Conservation (phyloP, 2,113 vertebrate genomes). For the Saccopteryx leptura region DNA sequence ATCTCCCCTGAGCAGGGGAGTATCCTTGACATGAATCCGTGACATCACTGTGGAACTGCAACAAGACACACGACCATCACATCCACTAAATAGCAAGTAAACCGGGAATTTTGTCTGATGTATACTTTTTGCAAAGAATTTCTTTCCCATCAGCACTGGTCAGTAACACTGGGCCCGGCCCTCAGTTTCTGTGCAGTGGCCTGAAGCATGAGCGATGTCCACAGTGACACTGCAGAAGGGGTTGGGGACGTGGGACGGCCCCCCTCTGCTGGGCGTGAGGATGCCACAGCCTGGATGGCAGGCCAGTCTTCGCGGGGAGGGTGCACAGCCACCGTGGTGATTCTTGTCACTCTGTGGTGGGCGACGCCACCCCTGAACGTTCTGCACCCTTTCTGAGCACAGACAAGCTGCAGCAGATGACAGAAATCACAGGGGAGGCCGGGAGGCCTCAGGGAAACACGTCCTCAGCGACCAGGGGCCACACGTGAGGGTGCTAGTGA, state of each 20-base stretch:
- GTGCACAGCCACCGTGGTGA: not conserved
- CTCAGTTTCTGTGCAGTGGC: fast-evolving
- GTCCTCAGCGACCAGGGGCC: too few relatives aligned
- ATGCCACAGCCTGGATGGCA: fast-evolving
- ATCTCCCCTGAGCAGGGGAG: not conserved
- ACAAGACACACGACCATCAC: not conserved
- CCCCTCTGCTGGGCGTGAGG: not conserved
- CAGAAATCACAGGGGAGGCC: too few relatives aligned
- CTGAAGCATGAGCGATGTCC: not conserved
- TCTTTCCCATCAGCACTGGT: fast-evolving
- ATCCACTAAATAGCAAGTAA: fast-evolving
- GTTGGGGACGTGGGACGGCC: not conserved
- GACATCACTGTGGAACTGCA: fast-evolving
- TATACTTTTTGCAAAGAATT: not conserved
- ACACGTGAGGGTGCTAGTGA: not conserved
- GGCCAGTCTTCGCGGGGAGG: not conserved
- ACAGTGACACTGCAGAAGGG: not conserved
- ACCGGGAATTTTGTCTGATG: fast-evolving
- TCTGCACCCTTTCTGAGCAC: too few relatives aligned
- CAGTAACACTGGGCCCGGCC: not conserved
- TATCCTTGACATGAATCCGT: too few relatives aligned
- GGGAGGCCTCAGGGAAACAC: too few relatives aligned
- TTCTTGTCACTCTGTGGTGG: too few relatives aligned
- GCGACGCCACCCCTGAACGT: too few relatives aligned
- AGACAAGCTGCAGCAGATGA: too few relatives aligned